phyloP scores from a whole-genome alignment of 2,113 vertebrate species.

The Epinephelus cyanopodus region DNA sequence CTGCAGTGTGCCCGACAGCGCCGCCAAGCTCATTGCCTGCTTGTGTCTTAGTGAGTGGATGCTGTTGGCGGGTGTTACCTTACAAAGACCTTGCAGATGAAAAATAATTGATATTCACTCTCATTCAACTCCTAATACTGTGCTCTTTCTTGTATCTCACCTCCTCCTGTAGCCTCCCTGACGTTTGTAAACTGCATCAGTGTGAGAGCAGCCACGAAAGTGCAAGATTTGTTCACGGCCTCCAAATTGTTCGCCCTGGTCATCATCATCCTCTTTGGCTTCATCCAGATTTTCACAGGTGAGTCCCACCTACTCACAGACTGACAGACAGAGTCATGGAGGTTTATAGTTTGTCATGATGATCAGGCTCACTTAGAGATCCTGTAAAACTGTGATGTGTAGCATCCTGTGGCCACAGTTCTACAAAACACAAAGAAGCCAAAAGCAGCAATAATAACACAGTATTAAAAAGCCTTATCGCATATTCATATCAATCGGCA shows the following conservation, averaged over 20 bases:
- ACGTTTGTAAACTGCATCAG: conserved; percentile 86
- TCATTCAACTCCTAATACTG: too few relatives aligned
- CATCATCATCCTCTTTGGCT: conserved; percentile 85
- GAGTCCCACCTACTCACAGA: conserved; percentile 1
- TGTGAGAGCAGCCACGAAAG: conserved; percentile 83
- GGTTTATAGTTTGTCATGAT: neutral
- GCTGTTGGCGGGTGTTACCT: neutral
- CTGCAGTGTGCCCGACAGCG: conserved; percentile 75
- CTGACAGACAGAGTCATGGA: neutral
- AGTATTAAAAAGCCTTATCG: neutral
- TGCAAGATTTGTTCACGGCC: conserved; percentile 84
- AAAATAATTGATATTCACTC: neutral
- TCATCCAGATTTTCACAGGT: conserved; percentile 84
- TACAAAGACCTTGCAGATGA: neutral
- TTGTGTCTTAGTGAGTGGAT: conserved; percentile 83
- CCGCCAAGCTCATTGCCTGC: conserved; percentile 84
- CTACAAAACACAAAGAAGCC: neutral
- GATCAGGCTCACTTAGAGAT: neutral
- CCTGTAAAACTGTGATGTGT: neutral
- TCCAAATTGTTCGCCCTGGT: conserved; percentile 81
- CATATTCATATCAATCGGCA: neutral
- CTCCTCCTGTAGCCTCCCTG: conserved; percentile 68
- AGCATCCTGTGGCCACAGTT: neutral
- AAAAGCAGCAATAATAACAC: neutral
- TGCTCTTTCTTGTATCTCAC: neutral